Base-by-base conservation (phyloP, 2,113 vertebrate species). In the Oreotrochilus melanogaster region DNA sequence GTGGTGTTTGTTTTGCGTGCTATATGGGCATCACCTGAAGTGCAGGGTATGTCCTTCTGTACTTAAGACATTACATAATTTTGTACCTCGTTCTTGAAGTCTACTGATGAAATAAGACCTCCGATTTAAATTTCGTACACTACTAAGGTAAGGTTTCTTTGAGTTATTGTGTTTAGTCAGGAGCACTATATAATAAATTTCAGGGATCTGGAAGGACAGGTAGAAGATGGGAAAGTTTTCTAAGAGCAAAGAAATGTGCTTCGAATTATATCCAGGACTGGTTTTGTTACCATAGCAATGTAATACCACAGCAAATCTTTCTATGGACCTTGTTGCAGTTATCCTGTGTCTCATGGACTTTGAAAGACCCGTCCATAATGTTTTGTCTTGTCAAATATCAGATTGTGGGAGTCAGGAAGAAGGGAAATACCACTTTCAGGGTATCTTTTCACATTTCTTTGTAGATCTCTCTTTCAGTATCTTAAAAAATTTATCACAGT, bases 231-330 rank as follows among this genome's bases (percentile, higher is more conserved):
- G 15, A 78, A 78, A 57, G 42, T 22, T 88, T 79, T 81, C 23
- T 85, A 28, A 56, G 78, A 82, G 60, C 35, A 91, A 72, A 71
- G 14, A 65, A 78, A 65, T 65, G 10, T 48, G 7, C 42, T 86
- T 89, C 23, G 45, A 54, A 81, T 83, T 50, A 50, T 15, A 18
- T 47, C 58, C 86, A 7, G 11, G 39, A 50, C 35, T 45, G 19
- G 7, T 92, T 82, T 54, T 81, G 58, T 96, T 88, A 65, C 74
- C 50, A 86, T 78, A 79, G 71, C 39, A 81, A 79, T n/a, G 4
- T 30, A 78, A 79, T 62, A 58, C 21, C 6, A 47, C 5, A 25
- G 9, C 4, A 67, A n/a, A 94, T 78, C 28, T 78, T 47, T 61
- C 37, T 28, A 23, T 14, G 14, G 37, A 4, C 19, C 6, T 31